Percentiles rank a stretch among this genome's conserved stretches.
These are phyloP conservation scores for Dipodomys merriami DNA, from an alignment of 2,113 vertebrate species.

Conservation along the genomic window DNA sequence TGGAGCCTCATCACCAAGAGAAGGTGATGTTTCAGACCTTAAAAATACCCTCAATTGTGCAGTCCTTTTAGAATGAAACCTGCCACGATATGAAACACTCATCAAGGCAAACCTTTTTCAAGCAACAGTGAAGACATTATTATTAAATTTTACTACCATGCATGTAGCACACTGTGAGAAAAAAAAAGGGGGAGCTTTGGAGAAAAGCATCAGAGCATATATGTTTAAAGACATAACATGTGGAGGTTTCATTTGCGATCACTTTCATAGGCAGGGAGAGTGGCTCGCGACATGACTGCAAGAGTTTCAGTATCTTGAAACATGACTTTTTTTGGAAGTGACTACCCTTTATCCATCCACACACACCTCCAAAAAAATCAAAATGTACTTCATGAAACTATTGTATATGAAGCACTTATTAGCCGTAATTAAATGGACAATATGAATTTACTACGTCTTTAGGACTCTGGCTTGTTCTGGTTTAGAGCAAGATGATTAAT, in stretches of 20 bases:
- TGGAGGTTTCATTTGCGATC: slow-evolving; percentile 75
- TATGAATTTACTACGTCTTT: slow-evolving; percentile 94
- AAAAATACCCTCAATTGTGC: not conserved
- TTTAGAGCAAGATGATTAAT: slow-evolving; percentile 99
- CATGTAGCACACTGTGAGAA: not conserved
- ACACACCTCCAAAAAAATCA: slow-evolving; percentile 65
- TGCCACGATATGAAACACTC: slow-evolving; percentile 29
- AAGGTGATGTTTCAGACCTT: not conserved
- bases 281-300: slow-evolving; percentile 64
- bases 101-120: slow-evolving; percentile 56
- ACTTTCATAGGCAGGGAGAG: slow-evolving; percentile 74
- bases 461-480: slow-evolving; percentile 94
- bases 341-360: slow-evolving; percentile 85
- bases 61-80: slow-evolving; percentile 43
- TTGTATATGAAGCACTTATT: slow-evolving; percentile 96
- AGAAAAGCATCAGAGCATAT: not conserved
- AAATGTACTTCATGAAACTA: slow-evolving; percentile 90
- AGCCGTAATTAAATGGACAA: slow-evolving; percentile 97
- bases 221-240: slow-evolving; percentile 31
- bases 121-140: slow-evolving; percentile 48
- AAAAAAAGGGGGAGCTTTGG: not conserved
- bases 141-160: slow-evolving; percentile 54
- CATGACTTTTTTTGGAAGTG: slow-evolving; percentile 82
- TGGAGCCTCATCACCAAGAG: slow-evolving; percentile 37
- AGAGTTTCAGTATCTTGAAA: slow-evolving; percentile 74